Evolutionary conservation across 2,113 vertebrate species (phyloP), one percentile per base, ranked within the genome.

Genomic region (Oreotrochilus melanogaster): DNA sequence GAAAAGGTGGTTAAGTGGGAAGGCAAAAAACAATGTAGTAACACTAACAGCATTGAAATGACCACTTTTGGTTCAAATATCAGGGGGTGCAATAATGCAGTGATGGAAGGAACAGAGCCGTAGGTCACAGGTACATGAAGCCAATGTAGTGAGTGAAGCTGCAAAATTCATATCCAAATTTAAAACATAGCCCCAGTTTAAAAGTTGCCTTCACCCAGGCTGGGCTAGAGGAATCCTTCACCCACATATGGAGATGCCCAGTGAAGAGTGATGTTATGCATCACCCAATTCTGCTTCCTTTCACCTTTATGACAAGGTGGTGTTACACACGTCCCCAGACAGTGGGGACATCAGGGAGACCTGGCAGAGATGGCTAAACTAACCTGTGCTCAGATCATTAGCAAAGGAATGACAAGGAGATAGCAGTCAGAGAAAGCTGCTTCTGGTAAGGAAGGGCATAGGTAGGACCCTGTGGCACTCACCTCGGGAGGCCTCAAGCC

Each of bases 401-500:
- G 33, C 3, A 7, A 81, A 72, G 19, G 31, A 45, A 45, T 6
- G 8, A 24, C 0, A 1, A 58, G 37, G 42, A 88, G 19, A 37
- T 28, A 92, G 37, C 37, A 72, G 37, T 47, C 6, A 88, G 33
- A 78, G 31, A 33, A 78, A 83, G 31, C 28, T 76, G 13, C 35
- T 66, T 33, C 35, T 91, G 45, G 27, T 33, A 61, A 58, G 30
- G 24, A 70, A 91, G 11, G 28, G 35, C 19, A 11, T 65, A 89
- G 50, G 25, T 47, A 69, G 2, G 0, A 54, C 15, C 21, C 33
- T 8, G 42, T 6, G n/a, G 18, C 60, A 24, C 86, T 94, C 97
- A 99, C 99, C 99, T 98, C 99, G 98, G 53, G 99, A 99, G 7
- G 98, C 98, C 95, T 99, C 99, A 64, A 99, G 98, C 99, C 99